These are phyloP conservation scores for Lepeophtheirus salmonis DNA, from an alignment of 1,140 invertebrate species.

Conservation along the genomic window DNA sequence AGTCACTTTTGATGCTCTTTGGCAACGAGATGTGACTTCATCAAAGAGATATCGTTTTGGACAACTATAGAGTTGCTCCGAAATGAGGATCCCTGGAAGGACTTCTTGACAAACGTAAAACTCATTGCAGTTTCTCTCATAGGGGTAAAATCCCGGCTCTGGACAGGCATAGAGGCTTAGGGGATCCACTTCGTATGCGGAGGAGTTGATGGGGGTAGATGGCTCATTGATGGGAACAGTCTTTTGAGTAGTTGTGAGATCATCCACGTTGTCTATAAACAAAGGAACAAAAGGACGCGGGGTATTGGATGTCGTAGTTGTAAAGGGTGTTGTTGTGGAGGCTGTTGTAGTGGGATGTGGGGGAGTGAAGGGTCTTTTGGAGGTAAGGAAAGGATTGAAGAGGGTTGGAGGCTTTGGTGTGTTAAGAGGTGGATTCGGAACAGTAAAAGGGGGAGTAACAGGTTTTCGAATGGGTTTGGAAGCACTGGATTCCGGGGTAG, in stretches of 20 bases:
- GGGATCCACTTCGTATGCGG: not conserved
- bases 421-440: not conserved
- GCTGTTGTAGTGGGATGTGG: not conserved
- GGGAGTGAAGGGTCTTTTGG: not conserved
- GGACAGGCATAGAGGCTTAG: slow-evolving; percentile 3
- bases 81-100: not conserved
- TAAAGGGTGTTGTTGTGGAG: not conserved
- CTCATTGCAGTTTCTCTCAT: not conserved
- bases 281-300: not conserved
- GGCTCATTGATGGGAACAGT: not conserved
- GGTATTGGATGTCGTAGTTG: slow-evolving; percentile 4
- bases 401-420: not conserved
- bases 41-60: slow-evolving; percentile 12
- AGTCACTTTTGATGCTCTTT: slow-evolving; percentile 4
- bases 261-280: too few species aligned
- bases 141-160: slow-evolving; percentile 12
- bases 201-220: not conserved
- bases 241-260: too few species aligned
- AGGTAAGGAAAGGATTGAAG: not conserved
- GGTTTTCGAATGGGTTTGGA: too few species aligned
- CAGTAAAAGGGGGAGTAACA: too few species aligned
- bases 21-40: not conserved
- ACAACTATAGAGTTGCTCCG: slow-evolving; percentile 13
- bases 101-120: slow-evolving; percentile 16
- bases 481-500: too few species aligned